phyloP scores from a whole-genome alignment of 1,140 invertebrate species.

The Sweltsa coloradensis region DNA sequence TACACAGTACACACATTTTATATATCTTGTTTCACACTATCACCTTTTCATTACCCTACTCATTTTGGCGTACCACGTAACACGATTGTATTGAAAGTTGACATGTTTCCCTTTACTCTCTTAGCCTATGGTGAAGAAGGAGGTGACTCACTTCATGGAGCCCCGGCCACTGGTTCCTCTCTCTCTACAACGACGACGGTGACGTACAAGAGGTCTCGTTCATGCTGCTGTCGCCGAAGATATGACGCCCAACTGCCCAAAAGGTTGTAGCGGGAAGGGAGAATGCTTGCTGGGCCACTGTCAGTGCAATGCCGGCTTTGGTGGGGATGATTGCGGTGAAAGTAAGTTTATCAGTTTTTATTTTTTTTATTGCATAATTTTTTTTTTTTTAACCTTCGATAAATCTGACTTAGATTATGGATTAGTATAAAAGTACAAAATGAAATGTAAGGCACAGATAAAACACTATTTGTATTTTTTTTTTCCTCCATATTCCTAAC shows the following conservation, averaged over 20 bases:
- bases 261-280: slow-evolving; percentile 92
- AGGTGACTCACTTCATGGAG: slow-evolving; percentile 87
- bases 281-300: slow-evolving; percentile 91
- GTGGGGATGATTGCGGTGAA: slow-evolving; percentile 92
- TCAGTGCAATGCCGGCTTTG: slow-evolving; percentile 93
- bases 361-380: no score
- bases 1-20: no score
- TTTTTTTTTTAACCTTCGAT: slow-evolving; percentile 2
- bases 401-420: background rate
- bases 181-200: slow-evolving; percentile 89
- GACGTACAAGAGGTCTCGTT: slow-evolving; percentile 74
- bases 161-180: slow-evolving; percentile 90
- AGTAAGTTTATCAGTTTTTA: slow-evolving; percentile 48
- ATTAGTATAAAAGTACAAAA: background rate
- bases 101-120: no score
- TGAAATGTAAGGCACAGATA: no score
- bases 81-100: no score
- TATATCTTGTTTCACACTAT: no score
- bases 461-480: no score
- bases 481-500: no score
- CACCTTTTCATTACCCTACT: no score
- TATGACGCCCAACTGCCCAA: slow-evolving; percentile 89
- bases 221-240: slow-evolving; percentile 71
- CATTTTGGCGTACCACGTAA: no score
- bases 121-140: slow-evolving; percentile 80